Evolutionary conservation across 2,113 vertebrate genomes (phyloP).

Genomic region (Syngnathus floridae): DNA sequence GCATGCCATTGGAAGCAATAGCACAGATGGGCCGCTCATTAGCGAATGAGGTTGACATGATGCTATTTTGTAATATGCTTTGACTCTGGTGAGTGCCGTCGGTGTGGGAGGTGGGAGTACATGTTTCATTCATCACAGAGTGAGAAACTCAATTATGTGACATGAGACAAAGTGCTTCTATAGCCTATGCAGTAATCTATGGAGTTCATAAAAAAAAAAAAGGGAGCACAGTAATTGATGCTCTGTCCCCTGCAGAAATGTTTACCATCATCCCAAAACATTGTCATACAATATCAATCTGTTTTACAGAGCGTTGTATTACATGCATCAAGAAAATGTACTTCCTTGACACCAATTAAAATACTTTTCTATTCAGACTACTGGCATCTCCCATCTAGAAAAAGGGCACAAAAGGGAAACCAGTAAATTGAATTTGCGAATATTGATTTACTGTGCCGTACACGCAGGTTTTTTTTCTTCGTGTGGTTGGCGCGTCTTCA

Average conservation of each 20-base stretch:
- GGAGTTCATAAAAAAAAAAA: neutral
- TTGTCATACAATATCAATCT: neutral
- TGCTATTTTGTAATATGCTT: slow-evolving; percentile 33
- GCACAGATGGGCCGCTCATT: slow-evolving; percentile 61
- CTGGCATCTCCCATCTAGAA: too few relatives aligned
- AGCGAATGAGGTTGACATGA: slow-evolving; percentile 47
- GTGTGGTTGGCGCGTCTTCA: neutral
- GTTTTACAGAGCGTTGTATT: neutral
- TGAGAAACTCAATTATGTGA: slow-evolving; percentile 22
- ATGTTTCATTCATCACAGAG: slow-evolving; percentile 14
- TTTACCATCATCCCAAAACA: neutral
- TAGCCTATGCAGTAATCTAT: neutral
- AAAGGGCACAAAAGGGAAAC: too few relatives aligned
- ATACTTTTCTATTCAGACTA: too few relatives aligned
- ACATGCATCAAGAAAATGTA: too few relatives aligned
- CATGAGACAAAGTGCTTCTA: neutral
- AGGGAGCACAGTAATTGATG: neutral
- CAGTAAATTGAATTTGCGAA: neutral
- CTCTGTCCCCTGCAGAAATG: too few relatives aligned
- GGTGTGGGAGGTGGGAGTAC: slow-evolving; percentile 19
- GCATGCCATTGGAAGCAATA: slow-evolving; percentile 20
- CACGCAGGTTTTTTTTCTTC: neutral
- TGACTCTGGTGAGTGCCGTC: slow-evolving; percentile 7
- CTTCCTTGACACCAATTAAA: too few relatives aligned
- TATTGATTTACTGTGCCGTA: neutral